A percentile compares a stretch with the other conserved stretches of the same genome.
Conservation (phyloP, 2,113 vertebrate genomes). For the Merops nubicus region DNA sequence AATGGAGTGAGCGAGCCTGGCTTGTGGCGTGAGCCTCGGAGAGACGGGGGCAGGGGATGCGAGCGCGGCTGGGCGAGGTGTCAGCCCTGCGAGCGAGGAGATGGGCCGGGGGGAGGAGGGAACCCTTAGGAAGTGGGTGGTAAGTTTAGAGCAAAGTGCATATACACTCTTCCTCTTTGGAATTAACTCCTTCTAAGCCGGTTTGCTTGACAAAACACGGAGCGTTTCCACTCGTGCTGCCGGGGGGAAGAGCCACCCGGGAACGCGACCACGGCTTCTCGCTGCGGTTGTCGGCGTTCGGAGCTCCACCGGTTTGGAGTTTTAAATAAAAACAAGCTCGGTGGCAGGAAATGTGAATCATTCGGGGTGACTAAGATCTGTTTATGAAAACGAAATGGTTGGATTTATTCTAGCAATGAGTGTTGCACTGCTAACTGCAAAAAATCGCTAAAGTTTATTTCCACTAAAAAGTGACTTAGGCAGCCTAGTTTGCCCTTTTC, state of each 20-base stretch:
- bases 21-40: constrained; percentile 34
- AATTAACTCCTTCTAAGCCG: constrained; percentile 79
- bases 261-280: neutral
- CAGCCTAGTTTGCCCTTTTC: neutral
- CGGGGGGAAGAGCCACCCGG: constrained; percentile 17
- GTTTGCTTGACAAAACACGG: neutral
- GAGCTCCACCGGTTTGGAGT: constrained; percentile 4
- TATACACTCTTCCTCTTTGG: constrained; percentile 75
- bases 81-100: constrained; percentile 63
- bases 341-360: constrained; percentile 79
- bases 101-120: constrained; percentile 58
- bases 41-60: constrained; percentile 51
- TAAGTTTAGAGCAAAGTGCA: constrained; percentile 81
- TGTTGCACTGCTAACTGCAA: constrained; percentile 2
- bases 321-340: constrained; percentile 73
- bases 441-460: constrained; percentile 37
- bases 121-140: constrained; percentile 79
- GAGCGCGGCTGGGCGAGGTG: constrained; percentile 57
- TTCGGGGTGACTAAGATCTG: constrained; percentile 73
- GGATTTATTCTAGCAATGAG: constrained; percentile 65
- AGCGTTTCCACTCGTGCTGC: neutral
- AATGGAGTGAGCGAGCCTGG: constrained; percentile 66
- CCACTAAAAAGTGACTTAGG: constrained; percentile 21
- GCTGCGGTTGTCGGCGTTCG: constrained; percentile 9
- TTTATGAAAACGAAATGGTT: constrained; percentile 60